Percentiles rank a stretch among this genome's conserved stretches.
Evolutionary conservation across 2,888 invertebrate genomes (phyloP).

Genomic region (Mesorhabditis spiculigera): DNA sequence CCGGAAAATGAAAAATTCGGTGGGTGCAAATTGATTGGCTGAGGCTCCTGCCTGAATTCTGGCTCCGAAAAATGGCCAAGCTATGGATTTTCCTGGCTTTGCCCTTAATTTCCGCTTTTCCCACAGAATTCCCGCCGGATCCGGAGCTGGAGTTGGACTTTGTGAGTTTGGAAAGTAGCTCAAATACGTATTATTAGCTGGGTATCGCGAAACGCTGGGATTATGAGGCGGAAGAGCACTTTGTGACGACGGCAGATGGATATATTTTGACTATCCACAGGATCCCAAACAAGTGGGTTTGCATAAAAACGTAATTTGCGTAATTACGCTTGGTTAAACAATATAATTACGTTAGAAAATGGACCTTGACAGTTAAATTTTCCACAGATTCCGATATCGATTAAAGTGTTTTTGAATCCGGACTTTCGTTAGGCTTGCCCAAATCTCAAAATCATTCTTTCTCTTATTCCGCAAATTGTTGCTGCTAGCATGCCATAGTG

Average conservation of each 20-base stretch:
- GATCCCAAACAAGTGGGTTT: neutral
- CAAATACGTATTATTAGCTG: neutral
- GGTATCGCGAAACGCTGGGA: conserved; percentile 6
- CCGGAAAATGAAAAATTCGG: too few species aligned
- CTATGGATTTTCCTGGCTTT: neutral
- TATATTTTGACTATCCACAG: neutral
- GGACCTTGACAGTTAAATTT: neutral
- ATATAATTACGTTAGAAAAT: neutral
- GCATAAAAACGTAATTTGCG: neutral
- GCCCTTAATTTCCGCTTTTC: neutral
- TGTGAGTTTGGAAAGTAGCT: neutral
- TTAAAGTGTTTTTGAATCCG: too few species aligned
- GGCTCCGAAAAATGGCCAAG: neutral
- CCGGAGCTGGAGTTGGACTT: conserved; percentile 5
- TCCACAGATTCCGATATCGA: neutral
- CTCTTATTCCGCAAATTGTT: too few species aligned
- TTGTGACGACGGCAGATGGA: neutral
- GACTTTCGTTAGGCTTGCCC: too few species aligned
- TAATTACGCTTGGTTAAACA: neutral
- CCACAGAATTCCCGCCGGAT: neutral
- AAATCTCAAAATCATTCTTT: too few species aligned
- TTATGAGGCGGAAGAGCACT: conserved; percentile 1
- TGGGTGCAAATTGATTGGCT: too few species aligned
- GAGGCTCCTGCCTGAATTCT: neutral
- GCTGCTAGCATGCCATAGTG: too few species aligned